These are phyloP conservation scores for Ploceus nigricollis DNA, from an alignment of 2,113 vertebrate genomes.

Conservation along the genomic window DNA sequence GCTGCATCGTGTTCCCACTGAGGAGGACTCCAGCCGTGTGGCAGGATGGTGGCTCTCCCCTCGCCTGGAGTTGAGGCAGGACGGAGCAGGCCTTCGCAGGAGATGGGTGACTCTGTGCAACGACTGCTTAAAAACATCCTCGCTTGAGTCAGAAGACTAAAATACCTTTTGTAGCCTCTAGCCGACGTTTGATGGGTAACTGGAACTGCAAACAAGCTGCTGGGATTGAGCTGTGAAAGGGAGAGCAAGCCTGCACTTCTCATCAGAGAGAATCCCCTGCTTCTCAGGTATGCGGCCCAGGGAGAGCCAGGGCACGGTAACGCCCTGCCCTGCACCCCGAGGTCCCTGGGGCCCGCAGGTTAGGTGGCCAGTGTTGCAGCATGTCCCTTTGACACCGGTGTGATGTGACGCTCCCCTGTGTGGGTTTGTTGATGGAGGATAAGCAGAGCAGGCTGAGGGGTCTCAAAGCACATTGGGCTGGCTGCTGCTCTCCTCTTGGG, in stretches of 20 bases:
- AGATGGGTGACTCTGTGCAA: conserved; percentile 19
- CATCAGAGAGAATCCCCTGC: conserved; percentile 5
- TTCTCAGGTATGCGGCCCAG: conserved; percentile 55
- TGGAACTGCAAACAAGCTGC: conserved; percentile 32
- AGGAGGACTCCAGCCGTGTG: not conserved
- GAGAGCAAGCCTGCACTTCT: conserved; percentile 32
- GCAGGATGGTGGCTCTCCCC: not conserved
- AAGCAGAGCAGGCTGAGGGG: not conserved
- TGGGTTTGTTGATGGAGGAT: not conserved
- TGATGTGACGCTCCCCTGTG: not conserved
- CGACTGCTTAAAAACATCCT: conserved; percentile 35
- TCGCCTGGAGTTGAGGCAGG: not conserved
- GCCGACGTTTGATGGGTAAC: conserved; percentile 29
- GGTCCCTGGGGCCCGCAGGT: not conserved
- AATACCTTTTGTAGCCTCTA: conserved; percentile 38
- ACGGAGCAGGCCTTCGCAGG: not conserved
- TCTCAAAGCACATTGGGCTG: not conserved
- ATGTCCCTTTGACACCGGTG: not conserved
- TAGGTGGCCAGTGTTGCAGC: not conserved
- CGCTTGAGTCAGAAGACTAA: conserved; percentile 32
- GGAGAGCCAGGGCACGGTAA: not conserved
- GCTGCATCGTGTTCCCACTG: not conserved
- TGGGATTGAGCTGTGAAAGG: conserved; percentile 24
- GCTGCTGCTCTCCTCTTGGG: not conserved
- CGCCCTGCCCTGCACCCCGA: rapidly evolving